phyloP scores from a whole-genome alignment of 2,797 vertebrate species.

The Kryptopterus vitreolus region DNA sequence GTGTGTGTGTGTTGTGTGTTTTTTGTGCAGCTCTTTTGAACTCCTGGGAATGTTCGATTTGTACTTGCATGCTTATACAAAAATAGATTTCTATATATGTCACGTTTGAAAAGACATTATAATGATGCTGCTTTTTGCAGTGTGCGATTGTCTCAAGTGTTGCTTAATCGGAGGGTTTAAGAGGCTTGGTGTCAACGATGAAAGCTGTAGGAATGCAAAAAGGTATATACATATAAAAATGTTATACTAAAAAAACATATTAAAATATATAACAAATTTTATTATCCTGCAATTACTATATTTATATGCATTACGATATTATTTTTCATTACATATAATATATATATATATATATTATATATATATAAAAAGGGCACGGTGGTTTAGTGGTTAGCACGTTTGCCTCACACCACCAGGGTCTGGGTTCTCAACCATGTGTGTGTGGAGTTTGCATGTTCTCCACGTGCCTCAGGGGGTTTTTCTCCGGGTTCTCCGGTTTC shows the following conservation, averaged over 20 bases:
- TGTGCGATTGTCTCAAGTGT: conserved; percentile 3
- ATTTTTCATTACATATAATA: no score
- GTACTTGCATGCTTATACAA: background rate
- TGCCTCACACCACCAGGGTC: no score
- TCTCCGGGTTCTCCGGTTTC: no score
- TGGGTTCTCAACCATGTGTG: no score
- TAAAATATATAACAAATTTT: background rate
- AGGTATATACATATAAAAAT: background rate
- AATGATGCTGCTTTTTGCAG: conserved; percentile 3
- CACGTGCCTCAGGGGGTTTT: no score
- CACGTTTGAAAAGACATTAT: conserved; percentile 6
- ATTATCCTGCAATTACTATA: no score
- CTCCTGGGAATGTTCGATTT: background rate
- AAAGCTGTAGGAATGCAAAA: background rate
- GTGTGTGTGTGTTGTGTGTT: no score
- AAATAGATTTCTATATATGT: background rate
- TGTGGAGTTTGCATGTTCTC: no score
- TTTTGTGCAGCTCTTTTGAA: background rate
- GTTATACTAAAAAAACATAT: background rate
- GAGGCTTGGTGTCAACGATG: background rate
- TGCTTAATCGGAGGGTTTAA: background rate
- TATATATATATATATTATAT: no score
- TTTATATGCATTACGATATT: no score
- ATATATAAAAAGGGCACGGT: no score
- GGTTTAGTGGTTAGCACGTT: no score